These are phyloP conservation scores for Pangasianodon hypophthalmus DNA, from an alignment of 2,113 vertebrate genomes.

Conservation along the genomic window DNA sequence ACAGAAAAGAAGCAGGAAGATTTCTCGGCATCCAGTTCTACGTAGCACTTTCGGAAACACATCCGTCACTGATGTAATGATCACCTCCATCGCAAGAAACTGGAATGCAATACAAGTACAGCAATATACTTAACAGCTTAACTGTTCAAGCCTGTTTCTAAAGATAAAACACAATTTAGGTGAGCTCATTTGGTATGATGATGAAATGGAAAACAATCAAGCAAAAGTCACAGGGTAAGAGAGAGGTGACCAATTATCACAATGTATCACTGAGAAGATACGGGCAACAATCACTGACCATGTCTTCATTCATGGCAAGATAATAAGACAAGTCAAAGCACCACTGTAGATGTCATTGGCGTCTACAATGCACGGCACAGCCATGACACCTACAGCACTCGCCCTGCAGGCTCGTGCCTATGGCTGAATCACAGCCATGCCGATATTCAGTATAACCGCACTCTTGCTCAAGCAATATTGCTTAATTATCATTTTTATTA, in stretches of 20 bases:
- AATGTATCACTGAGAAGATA: background rate
- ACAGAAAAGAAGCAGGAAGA: constrained; percentile 70
- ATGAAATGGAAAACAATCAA: background rate
- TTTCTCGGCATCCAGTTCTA: constrained; percentile 60
- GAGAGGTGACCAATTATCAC: background rate
- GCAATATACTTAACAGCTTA: background rate
- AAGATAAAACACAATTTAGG: background rate
- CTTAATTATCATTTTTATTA: background rate
- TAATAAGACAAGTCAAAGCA: background rate
- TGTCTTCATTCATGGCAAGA: background rate
- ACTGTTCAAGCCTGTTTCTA: background rate
- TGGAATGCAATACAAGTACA: background rate
- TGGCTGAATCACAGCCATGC: too few species aligned
- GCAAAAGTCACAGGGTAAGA: background rate
- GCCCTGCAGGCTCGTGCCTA: too few species aligned
- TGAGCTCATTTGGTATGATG: background rate
- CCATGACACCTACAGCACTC: too few species aligned
- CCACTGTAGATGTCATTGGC: background rate
- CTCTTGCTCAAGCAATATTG: background rate
- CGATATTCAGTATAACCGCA: background rate
- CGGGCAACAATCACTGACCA: background rate
- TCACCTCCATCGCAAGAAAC: constrained; percentile 73
- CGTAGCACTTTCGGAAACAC: constrained; percentile 69
- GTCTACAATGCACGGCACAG: background rate
- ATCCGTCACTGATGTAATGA: constrained; percentile 69